A percentile compares a stretch with the other conserved stretches of the same genome.
These are phyloP conservation scores for Himantopus leucocephalus DNA, from an alignment of 2,113 vertebrate genomes.

Conservation along the genomic window DNA sequence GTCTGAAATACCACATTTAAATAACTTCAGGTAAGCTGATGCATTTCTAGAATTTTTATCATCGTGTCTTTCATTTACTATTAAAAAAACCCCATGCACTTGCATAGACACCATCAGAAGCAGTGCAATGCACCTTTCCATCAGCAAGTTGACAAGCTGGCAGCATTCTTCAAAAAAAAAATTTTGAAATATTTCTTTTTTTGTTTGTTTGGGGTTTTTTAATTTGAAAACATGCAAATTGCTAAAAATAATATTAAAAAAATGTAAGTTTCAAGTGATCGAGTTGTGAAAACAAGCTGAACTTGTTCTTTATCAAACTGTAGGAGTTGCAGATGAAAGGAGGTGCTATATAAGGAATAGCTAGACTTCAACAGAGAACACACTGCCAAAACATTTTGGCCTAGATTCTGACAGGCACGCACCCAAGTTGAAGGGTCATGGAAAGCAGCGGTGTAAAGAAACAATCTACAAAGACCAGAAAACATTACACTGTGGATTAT, in stretches of 20 bases:
- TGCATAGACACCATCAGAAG: neutral
- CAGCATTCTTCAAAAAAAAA: neutral
- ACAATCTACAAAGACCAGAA: slow-evolving; percentile 27
- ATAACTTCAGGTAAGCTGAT: neutral
- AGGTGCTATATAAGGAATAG: slow-evolving; percentile 64
- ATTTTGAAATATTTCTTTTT: neutral
- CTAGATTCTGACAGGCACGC: slow-evolving; percentile 60
- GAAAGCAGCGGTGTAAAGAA: slow-evolving; percentile 55
- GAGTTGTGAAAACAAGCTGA: slow-evolving; percentile 58
- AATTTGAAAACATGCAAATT: neutral
- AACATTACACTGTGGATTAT: neutral
- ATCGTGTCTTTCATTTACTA: neutral
- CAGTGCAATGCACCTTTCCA: neutral
- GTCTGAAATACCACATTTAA: neutral
- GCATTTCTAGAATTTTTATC: neutral
- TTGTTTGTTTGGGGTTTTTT: neutral
- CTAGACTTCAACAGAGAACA: slow-evolving; percentile 47
- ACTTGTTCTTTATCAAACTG: slow-evolving; percentile 59
- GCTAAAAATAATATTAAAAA: neutral
- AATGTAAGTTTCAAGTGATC: neutral
- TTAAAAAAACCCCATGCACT: neutral
- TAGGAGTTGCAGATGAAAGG: slow-evolving; percentile 59
- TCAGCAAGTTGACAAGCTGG: neutral
- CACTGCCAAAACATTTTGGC: slow-evolving; percentile 64
- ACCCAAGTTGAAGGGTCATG: slow-evolving; percentile 64